Evolutionary conservation across 2,797 vertebrate genomes (phyloP), one percentile per base, ranked within the genome.

Genomic region (Eupleurogrammus muticus): DNA sequence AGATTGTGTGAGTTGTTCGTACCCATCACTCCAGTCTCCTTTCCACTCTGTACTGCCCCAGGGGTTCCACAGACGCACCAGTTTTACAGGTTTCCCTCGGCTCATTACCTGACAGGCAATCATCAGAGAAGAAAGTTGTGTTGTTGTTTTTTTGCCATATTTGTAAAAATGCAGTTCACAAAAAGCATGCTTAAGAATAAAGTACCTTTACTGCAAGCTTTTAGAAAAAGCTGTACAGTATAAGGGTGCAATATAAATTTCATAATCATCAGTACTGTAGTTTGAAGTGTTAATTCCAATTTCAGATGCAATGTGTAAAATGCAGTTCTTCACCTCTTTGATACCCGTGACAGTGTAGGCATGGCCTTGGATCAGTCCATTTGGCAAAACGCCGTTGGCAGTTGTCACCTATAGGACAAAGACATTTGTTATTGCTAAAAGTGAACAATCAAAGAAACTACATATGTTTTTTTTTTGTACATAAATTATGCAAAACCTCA

Each of bases 1-100:
- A 28, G 3, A 28, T 28, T 7, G 40, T 8, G 16, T 6, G 16
- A 17, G 40, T 56, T 2, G 9, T 44, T 70, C 80, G 86, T 76
- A 96, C 96, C 68, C 58, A 81, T 97, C 96, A 75, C 95, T 95
- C 96, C 96, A 96, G 74, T 92, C 92, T 80, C 95, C 95, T 1
- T 81, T 95, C 96, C 96, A 97, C 63, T 96, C 95, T 70, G 80
- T 91, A 48, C 81, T 84, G 1, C 95, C 95, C 96, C 95, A 96
- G 0, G 95, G 96, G 87, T 96, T 97, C 91, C 91, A 91, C 69
- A 97, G 73, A 73, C 94, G 93, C 48, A 96, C 91, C n/a, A 97
- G 89, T 28, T 93, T 85, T 58, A 94, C 92, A 2, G 68, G 53
- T 58, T 83, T 82, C 5, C 86, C 73, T 38, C 56, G 71, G 68